Conservation (phyloP, 92 coral and sea anemone species). For the Epizoanthus fatuus region DNA sequence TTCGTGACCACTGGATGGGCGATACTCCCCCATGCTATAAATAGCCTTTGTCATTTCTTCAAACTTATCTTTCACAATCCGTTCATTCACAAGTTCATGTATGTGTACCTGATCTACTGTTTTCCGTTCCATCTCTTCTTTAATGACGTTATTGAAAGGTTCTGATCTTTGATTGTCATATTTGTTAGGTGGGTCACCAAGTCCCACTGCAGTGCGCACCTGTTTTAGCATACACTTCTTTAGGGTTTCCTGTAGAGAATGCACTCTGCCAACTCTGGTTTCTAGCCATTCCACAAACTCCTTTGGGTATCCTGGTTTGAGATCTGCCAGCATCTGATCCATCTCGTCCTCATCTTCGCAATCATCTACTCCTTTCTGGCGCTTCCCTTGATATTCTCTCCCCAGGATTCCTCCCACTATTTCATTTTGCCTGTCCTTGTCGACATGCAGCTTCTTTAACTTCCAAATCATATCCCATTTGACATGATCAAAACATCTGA, state of each 20-base stretch:
- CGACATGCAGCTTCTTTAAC: not conserved
- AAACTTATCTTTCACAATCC: conserved; percentile 7
- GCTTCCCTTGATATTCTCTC: conserved; percentile 48
- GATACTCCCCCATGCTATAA: conserved; percentile 44
- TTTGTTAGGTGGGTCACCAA: not conserved
- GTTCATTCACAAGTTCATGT: conserved; percentile 23
- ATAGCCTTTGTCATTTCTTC: conserved; percentile 37
- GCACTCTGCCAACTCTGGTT: not conserved
- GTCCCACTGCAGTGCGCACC: not conserved
- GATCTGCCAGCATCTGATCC: not conserved
- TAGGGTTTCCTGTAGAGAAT: not conserved
- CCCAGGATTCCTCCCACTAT: conserved; percentile 21
- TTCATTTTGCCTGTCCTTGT: not conserved
- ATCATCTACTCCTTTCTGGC: conserved; percentile 47
- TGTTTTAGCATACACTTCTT: not conserved
- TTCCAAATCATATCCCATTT: not conserved
- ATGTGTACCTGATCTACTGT: not conserved
- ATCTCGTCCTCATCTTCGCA: conserved; percentile 30
- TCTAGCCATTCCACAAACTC: too few relatives aligned
- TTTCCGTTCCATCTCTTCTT: conserved; percentile 10
- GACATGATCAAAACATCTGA: conserved; percentile 41
- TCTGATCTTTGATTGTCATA: conserved; percentile 19
- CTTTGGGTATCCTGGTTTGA: not conserved
- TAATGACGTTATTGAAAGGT: conserved; percentile 4
- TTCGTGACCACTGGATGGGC: conserved; percentile 26